Percentiles rank a stretch among this genome's conserved stretches.
phyloP scores from a whole-genome alignment of 2,888 invertebrate species.

The Uloborus plumipes region DNA sequence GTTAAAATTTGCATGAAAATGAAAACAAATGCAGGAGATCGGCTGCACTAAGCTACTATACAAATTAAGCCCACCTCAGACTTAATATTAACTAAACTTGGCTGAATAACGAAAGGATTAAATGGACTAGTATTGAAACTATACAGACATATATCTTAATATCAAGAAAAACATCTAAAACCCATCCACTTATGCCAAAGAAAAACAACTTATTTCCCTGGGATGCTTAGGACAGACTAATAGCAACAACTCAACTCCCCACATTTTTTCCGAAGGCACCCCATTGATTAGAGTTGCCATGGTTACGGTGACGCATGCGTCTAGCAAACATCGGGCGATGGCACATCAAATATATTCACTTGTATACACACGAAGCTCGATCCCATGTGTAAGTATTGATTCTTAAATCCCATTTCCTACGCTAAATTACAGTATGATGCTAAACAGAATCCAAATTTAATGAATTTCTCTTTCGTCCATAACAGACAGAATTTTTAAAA shows the following conservation, averaged over 20 bases:
- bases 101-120: not conserved
- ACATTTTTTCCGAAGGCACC: conserved; percentile 20
- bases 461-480: not conserved
- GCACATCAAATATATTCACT: conserved; percentile 41
- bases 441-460: not conserved
- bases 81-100: too few species aligned
- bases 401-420: conserved; percentile 13
- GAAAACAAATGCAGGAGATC: too few species aligned
- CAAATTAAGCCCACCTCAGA: too few species aligned
- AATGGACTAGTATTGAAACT: not conserved
- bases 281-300: conserved; percentile 55
- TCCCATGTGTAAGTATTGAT: conserved; percentile 61
- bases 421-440: conserved; percentile 4
- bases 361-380: conserved; percentile 40
- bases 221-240: conserved; percentile 5
- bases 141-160: not conserved
- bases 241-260: conserved; percentile 39
- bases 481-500: too few species aligned
- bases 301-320: conserved; percentile 51
- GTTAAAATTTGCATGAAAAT: too few species aligned
- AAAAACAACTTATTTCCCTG: not conserved
- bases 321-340: conserved; percentile 24
- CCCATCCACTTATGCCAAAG: not conserved
- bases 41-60: too few species aligned
- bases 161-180: not conserved